Percentiles rank a stretch among this genome's conserved stretches.
These are phyloP conservation scores for Urocynchramus pylzowi DNA, from an alignment of 2,113 vertebrate species.

Conservation along the genomic window DNA sequence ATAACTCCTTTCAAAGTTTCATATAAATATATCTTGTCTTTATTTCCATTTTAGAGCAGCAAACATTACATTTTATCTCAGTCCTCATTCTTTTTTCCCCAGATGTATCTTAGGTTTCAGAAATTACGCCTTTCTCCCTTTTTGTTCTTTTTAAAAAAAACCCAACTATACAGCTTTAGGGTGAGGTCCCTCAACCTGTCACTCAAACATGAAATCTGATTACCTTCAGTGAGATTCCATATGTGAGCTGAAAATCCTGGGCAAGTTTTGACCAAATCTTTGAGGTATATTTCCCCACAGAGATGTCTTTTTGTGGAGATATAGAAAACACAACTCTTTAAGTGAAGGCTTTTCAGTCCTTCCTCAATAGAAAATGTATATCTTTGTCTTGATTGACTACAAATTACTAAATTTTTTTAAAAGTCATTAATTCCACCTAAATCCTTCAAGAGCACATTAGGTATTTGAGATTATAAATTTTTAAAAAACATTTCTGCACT, in stretches of 20 bases:
- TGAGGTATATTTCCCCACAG: background rate
- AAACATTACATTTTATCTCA: background rate
- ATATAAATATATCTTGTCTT: background rate
- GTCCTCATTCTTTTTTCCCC: background rate
- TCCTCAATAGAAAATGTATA: background rate
- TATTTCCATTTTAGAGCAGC: background rate
- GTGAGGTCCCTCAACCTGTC: background rate
- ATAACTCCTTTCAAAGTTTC: background rate
- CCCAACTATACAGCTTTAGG: background rate
- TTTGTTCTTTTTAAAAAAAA: background rate
- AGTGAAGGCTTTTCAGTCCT: background rate
- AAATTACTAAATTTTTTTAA: background rate
- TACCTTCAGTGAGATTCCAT: background rate
- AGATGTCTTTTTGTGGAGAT: background rate
- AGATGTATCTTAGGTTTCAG: background rate
- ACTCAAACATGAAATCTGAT: background rate
- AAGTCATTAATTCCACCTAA: background rate
- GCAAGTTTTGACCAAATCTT: background rate
- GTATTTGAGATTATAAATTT: background rate
- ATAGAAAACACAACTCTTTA: background rate
- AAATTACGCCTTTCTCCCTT: background rate
- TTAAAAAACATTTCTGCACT: background rate
- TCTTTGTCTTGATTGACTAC: background rate
- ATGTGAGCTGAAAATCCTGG: background rate
- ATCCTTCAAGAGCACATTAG: background rate